Evolutionary conservation across 2,113 vertebrate genomes (phyloP).

Genomic region (Cyphomyrus discorhynchus): DNA sequence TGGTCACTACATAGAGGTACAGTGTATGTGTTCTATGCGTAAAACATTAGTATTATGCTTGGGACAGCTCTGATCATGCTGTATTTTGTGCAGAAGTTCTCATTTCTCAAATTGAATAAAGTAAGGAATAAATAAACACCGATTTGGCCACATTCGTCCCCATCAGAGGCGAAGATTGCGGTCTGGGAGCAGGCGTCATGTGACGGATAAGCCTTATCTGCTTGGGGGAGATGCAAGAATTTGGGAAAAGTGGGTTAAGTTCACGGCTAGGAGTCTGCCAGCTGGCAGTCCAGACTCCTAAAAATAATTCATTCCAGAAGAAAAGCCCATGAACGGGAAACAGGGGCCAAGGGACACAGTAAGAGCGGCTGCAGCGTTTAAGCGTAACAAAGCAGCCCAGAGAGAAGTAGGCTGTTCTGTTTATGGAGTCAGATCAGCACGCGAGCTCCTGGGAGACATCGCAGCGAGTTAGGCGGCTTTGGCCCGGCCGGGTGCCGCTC

Average conservation of each 20-base stretch:
- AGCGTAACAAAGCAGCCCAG: background rate
- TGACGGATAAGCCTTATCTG: background rate
- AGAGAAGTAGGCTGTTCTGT: background rate
- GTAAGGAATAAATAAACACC: background rate
- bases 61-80: background rate
- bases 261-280: background rate
- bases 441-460: background rate
- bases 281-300: background rate
- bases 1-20: background rate
- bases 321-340: background rate
- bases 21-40: background rate
- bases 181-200: background rate
- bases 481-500: background rate
- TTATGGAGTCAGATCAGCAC: background rate
- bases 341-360: background rate
- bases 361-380: background rate
- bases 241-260: background rate
- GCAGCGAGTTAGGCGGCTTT: background rate
- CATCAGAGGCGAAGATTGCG: background rate
- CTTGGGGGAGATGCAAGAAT: background rate
- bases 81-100: background rate
- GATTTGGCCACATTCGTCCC: background rate
- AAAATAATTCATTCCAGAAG: background rate
- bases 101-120: background rate
- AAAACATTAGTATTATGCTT: background rate